Evolutionary conservation across 1,140 invertebrate genomes (phyloP), one percentile per base, ranked within the genome.

Genomic region (Calephelis virginiensis): DNA sequence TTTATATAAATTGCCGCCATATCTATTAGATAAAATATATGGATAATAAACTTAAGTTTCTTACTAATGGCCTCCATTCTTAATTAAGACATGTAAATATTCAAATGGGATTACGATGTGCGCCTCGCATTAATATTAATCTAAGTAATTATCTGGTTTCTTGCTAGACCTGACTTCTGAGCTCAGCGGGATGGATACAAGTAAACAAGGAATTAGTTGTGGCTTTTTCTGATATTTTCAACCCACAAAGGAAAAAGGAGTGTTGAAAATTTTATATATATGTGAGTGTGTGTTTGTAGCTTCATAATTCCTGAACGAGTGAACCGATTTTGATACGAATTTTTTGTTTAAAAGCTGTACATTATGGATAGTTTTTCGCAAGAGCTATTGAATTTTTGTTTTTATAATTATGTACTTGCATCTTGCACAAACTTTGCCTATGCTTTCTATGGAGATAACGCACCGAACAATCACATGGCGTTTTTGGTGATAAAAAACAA

Each of bases 101-200:
- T 56, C 50, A 28, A 56, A 56, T 56, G 50, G 50, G 6, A 8
- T 56, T 28, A 28, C 14, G 17, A 56, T 11, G 50, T 14, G 50
- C 50, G 50, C 17, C 10, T 56, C 11, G 50, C 14, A 56, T 56
- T 28, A 17, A 56, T 56, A 56, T 56, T 56, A 56, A 56, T 56
- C 50, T 56, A 14, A 56, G 50, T 56, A 56, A 56, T 56, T 56
- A 56, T 56, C 17, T 56, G 50, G 17, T 56, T 56, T 56, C 50
- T 56, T 37, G 50, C 28, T 28, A 56, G 50, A 56, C 50, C 9
- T 56, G 50, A 56, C 50, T 37, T 11, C 17, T 10, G 50, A 56
- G 50, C 50, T 56, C 50, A 28, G 13, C 17, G 17, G 10, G 11
- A 14, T 50, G 38, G 14, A 50, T 5, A 28, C 14, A 28, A 50